A percentile compares a stretch with the other conserved stretches of the same genome.
phyloP scores from a whole-genome alignment of 2,113 vertebrate species.

The Macaca nemestrina region DNA sequence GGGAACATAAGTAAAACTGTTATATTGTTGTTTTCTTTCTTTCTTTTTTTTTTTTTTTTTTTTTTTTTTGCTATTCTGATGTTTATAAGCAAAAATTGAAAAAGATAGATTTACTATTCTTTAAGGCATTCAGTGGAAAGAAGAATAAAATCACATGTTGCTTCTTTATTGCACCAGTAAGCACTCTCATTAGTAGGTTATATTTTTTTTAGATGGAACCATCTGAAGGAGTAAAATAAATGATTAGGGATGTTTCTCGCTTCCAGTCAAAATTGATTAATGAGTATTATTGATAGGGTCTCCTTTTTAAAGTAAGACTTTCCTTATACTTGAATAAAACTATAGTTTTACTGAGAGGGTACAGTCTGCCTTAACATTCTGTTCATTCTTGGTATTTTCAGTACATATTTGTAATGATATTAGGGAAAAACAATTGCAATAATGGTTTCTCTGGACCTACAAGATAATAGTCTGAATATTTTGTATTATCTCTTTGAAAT shows the following conservation, averaged over 20 bases:
- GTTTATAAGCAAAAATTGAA: slow-evolving; percentile 3
- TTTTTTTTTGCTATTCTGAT: background rate
- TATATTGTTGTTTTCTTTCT: background rate
- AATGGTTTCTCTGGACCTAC: slow-evolving; percentile 31
- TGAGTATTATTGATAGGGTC: background rate
- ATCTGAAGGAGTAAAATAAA: background rate
- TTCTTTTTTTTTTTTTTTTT: background rate
- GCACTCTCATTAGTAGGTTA: background rate
- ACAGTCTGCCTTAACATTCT: background rate
- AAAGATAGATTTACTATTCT: background rate
- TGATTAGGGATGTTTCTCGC: background rate
- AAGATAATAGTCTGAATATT: background rate
- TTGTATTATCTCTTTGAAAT: slow-evolving; percentile 23
- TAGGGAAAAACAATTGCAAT: background rate
- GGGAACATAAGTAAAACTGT: background rate
- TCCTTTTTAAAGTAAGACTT: slow-evolving; percentile 17
- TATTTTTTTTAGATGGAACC: background rate
- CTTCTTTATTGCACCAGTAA: background rate
- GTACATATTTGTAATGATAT: background rate
- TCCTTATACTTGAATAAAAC: background rate
- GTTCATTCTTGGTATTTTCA: background rate
- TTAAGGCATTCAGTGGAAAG: background rate
- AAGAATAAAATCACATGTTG: slow-evolving; percentile 11
- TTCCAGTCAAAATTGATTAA: background rate
- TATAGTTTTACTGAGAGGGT: background rate